phyloP scores from a whole-genome alignment of 2,888 invertebrate species.

The Rhorus exstirpatorius region DNA sequence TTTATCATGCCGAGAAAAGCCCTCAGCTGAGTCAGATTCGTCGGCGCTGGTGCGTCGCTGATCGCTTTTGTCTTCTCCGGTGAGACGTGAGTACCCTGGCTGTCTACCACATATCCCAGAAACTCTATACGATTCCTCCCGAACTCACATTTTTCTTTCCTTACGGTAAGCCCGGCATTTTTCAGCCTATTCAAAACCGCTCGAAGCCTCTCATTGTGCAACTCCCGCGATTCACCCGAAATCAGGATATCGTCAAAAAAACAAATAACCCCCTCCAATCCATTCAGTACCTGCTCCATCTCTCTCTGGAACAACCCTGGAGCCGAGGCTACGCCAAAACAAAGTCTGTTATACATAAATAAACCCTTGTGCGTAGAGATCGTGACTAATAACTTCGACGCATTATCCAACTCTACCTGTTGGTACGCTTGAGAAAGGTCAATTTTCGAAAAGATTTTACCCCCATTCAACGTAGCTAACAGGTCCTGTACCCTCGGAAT shows the following conservation, averaged over 20 bases:
- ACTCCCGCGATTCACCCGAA: background rate
- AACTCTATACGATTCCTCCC: constrained; percentile 28
- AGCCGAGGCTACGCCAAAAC: background rate
- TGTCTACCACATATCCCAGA: constrained; percentile 34
- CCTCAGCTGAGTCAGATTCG: no score
- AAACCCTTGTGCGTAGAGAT: constrained; percentile 2
- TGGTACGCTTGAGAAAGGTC: background rate
- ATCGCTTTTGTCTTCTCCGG: constrained; percentile 9
- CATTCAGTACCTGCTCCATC: background rate
- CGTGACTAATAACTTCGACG: background rate
- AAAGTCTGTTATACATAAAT: background rate
- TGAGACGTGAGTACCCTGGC: background rate
- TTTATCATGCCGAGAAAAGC: no score
- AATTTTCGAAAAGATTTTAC: background rate
- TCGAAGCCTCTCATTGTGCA: constrained; percentile 32
- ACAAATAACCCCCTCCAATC: background rate
- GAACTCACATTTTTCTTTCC: constrained; percentile 32
- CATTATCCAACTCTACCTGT: background rate
- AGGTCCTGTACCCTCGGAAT: background rate
- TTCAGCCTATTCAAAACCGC: constrained; percentile 17
- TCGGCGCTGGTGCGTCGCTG: constrained; percentile 16
- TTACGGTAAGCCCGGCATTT: constrained; percentile 35
- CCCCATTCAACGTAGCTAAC: background rate
- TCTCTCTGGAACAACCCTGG: background rate
- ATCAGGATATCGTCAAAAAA: constrained; percentile 1